Evolutionary conservation across 2,113 vertebrate genomes (phyloP).

Genomic region (Thermophis baileyi): DNA sequence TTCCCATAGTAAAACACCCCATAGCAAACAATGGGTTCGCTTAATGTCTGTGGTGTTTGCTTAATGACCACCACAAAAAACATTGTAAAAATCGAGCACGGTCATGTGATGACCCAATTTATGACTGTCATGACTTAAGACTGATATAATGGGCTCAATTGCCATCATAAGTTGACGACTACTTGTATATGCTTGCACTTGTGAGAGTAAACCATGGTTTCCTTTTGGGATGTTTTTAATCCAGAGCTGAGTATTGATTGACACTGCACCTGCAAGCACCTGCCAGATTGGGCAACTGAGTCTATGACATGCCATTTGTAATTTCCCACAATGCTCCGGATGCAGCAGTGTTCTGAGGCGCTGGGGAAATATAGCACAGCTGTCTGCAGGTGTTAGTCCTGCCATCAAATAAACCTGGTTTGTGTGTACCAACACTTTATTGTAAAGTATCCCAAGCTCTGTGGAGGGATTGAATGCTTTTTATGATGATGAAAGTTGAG

Average conservation of each 20-base stretch:
- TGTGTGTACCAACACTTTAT: neutral
- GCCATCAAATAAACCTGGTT: neutral
- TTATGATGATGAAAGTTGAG: neutral
- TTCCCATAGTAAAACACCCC: neutral
- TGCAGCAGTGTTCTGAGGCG: neutral
- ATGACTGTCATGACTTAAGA: neutral
- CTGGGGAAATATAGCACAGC: neutral
- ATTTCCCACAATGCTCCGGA: neutral
- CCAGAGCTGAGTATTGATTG: neutral
- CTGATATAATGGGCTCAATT: neutral
- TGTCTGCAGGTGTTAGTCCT: neutral
- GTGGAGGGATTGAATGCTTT: neutral
- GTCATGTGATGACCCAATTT: neutral
- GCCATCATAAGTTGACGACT: neutral
- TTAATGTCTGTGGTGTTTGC: neutral
- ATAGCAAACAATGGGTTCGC: neutral
- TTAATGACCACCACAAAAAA: neutral
- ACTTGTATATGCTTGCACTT: neutral
- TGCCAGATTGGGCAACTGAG: neutral
- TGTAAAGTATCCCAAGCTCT: neutral
- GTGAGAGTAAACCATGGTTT: neutral
- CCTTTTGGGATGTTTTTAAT: neutral
- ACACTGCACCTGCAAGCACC: neutral
- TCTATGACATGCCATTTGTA: neutral
- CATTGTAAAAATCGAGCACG: neutral